Evolutionary conservation across 2,888 invertebrate genomes (phyloP).

Genomic region (Panzeria rudis): DNA sequence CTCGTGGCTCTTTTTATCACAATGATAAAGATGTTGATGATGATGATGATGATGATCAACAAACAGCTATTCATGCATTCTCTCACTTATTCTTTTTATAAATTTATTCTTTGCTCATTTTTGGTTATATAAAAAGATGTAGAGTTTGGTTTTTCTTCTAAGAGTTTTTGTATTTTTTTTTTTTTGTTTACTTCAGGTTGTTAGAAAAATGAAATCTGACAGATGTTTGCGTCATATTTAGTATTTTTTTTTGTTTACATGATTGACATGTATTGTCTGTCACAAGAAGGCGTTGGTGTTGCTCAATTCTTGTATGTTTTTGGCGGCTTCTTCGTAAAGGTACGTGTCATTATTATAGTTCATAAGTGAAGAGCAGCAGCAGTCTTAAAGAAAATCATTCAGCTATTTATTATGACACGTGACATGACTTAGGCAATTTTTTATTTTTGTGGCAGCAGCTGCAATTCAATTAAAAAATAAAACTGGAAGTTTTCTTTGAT

Average conservation of each 20-base stretch:
- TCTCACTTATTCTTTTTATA: slow-evolving; percentile 3
- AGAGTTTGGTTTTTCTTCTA: slow-evolving; percentile 12
- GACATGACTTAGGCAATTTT: slow-evolving; percentile 62
- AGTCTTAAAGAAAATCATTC: background rate
- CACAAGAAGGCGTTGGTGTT: slow-evolving; percentile 39
- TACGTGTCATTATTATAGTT: slow-evolving; percentile 6
- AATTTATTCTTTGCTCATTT: slow-evolving; percentile 37
- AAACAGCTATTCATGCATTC: slow-evolving; percentile 14
- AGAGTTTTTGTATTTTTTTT: background rate
- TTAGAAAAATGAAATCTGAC: slow-evolving; percentile 48
- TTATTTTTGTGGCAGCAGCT: too few relatives aligned
- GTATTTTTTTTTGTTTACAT: slow-evolving; percentile 11
- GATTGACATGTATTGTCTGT: slow-evolving; percentile 50
- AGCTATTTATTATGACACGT: slow-evolving; percentile 50
- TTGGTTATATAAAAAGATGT: background rate
- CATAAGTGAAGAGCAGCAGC: background rate
- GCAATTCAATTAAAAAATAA: too few relatives aligned
- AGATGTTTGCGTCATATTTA: slow-evolving; percentile 45
- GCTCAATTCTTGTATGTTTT: slow-evolving; percentile 9
- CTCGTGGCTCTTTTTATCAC: slow-evolving; percentile 20
- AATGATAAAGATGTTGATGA: slow-evolving; percentile 11
- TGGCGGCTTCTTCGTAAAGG: slow-evolving; percentile 21
- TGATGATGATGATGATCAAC: background rate
- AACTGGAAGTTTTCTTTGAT: too few relatives aligned
- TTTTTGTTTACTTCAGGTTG: slow-evolving; percentile 12